Evolutionary conservation across 2,797 vertebrate genomes (phyloP).

Genomic region (Propithecus deckenii): DNA sequence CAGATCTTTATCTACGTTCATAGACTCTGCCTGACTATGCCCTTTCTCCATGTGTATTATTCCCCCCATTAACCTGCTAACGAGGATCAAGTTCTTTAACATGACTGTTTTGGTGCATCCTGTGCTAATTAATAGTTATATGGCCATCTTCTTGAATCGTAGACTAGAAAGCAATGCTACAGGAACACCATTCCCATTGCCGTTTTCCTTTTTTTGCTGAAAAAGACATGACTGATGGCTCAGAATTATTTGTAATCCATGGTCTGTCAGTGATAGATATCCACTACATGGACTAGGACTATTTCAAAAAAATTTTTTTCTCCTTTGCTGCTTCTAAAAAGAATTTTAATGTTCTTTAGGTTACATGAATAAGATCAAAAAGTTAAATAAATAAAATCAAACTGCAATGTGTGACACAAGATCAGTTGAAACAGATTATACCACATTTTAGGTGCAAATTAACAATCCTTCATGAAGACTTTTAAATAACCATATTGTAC

Average conservation of each 20-base stretch:
- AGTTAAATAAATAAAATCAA: conserved; percentile 4
- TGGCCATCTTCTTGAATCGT: conserved; percentile 55
- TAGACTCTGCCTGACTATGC: rapidly evolving
- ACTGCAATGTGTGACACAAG: neutral
- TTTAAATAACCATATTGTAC: neutral
- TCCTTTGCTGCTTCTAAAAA: conserved; percentile 22
- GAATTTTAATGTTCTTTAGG: neutral
- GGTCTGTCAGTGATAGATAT: conserved; percentile 67
- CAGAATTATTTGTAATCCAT: conserved; percentile 69
- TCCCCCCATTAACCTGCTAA: conserved; percentile 19
- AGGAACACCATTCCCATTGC: conserved; percentile 37
- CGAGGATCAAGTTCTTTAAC: conserved; percentile 37
- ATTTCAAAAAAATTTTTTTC: conserved; percentile 20
- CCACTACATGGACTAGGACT: neutral
- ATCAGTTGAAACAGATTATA: neutral
- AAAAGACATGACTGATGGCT: conserved; percentile 67
- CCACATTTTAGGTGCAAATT: neutral
- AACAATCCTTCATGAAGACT: neutral
- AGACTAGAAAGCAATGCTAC: conserved; percentile 57
- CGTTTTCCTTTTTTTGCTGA: conserved; percentile 57
- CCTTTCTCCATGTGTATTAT: conserved; percentile 11
- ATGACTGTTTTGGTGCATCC: conserved; percentile 52
- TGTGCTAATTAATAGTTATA: conserved; percentile 66
- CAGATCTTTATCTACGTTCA: neutral
- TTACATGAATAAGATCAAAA: neutral